phyloP scores from a whole-genome alignment of 2,113 vertebrate species.

The zebrafish (Danio rerio) region GRCz12tu NC_133196.1:13852501-13853000 shows the following conservation, averaged over 20 bases:
- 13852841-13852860: conserved; percentile 9
- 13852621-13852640: conserved; percentile 44
- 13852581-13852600: conserved; percentile 28
- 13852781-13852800: conserved; percentile 30
- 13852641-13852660: conserved; percentile 29
- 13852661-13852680: neutral
- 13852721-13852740: neutral
- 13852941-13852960: neutral
- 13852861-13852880: neutral
- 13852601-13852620: conserved; percentile 42
- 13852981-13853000: conserved; percentile 30
- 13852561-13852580: conserved; percentile 46
- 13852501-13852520: conserved; percentile 83
- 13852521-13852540: conserved; percentile 77
- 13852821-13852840: conserved; percentile 12
- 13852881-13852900: conserved; percentile 9
- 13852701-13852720: conserved; percentile 23
- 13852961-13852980: conserved; percentile 44
- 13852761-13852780: conserved; percentile 37
- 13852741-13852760: conserved; percentile 13
- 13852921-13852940: conserved; percentile 40
- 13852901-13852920: conserved; percentile 14
- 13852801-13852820: conserved; percentile 30
- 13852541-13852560: conserved; percentile 71
- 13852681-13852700: neutral